Percentiles rank a stretch among this genome's conserved stretches.
These are phyloP conservation scores for Ianthella basta DNA, from an alignment of 37 sponge, comb jelly and placozoan species.

Conservation along the genomic window DNA sequence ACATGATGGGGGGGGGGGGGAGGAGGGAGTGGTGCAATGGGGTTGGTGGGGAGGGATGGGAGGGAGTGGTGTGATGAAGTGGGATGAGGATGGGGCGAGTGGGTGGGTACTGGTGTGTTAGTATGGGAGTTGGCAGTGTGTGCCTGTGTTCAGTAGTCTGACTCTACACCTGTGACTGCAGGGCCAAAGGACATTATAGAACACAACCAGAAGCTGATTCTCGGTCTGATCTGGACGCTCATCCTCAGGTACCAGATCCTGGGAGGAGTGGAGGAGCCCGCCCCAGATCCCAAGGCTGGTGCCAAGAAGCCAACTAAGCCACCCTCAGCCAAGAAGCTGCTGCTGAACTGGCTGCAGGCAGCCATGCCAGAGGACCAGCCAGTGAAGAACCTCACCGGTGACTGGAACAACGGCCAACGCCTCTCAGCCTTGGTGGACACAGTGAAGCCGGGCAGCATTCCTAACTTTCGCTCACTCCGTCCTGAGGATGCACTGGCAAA, in stretches of 20 bases:
- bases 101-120: background rate
- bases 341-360: slow-evolving; percentile 68
- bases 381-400: slow-evolving; percentile 36
- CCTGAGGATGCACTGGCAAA: slow-evolving; percentile 63
- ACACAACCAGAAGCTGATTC: slow-evolving; percentile 68
- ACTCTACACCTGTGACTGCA: background rate
- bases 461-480: slow-evolving; percentile 63
- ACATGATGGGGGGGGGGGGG: background rate
- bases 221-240: slow-evolving; percentile 79
- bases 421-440: slow-evolving; percentile 74
- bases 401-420: slow-evolving; percentile 79
- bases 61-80: background rate
- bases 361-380: slow-evolving; percentile 41
- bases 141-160: background rate
- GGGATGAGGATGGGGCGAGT: background rate
- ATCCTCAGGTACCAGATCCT: slow-evolving; percentile 76
- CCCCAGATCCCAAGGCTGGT: background rate
- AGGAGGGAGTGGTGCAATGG: background rate
- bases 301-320: slow-evolving; percentile 40
- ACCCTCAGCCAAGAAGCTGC: slow-evolving; percentile 69
- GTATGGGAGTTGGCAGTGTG: background rate
- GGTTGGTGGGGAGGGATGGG: background rate
- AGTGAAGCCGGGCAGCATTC: slow-evolving; percentile 81
- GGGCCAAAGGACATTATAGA: slow-evolving; percentile 66
- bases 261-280: background rate